Base-by-base conservation (phyloP, 2,888 invertebrate species). In the Pegoplata infirma region DNA sequence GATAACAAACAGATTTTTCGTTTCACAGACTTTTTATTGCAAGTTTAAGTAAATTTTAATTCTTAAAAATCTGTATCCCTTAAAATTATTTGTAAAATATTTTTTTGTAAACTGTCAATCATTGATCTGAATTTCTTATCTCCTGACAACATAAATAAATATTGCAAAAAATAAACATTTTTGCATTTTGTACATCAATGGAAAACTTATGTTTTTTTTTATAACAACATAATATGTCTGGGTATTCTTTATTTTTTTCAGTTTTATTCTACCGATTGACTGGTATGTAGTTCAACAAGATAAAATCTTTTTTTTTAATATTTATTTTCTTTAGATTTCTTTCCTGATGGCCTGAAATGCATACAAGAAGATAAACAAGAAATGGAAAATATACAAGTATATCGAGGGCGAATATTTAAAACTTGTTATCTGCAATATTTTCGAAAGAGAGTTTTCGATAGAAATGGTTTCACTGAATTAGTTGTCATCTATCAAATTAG, bases 221-320 rank as follows among this genome's bases (percentile, higher is more conserved):
- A n/a, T 28, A 64, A 56, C 8, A 6, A 40, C 36, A 40, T 40
- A 40, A n/a, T 40, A 10, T 19, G 17, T 53, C 53, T 53, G 53
- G n/a, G 0, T 36, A 53, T n/a, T 40, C 64, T 40, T 40, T 17
- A 19, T 47, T 1, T 7, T 10, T 19, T 49, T n/a, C n/a, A n/a
- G n/a, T n/a, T 16, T 66, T 32, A 25, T 14, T 58, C 32, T n/a
- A n/a, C n/a, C n/a, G n/a, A n/a, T n/a, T 7, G 5, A 14, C 19
- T n/a, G 40, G 58, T 66, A 73, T 66, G 66, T 73, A 66, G 73
- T 73, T 56, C 72, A 72, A 25, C 46, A 64, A 64, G 40, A 64
- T 64, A 66, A 58, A 61, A 73, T 58, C 64, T 19, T 21, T 3
- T 40, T 40, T 25, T 8, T 25, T 14, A 6, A 53, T 16, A n/a